Base-by-base conservation (phyloP, 2,113 vertebrate species). In the Sorex araneus region DNA sequence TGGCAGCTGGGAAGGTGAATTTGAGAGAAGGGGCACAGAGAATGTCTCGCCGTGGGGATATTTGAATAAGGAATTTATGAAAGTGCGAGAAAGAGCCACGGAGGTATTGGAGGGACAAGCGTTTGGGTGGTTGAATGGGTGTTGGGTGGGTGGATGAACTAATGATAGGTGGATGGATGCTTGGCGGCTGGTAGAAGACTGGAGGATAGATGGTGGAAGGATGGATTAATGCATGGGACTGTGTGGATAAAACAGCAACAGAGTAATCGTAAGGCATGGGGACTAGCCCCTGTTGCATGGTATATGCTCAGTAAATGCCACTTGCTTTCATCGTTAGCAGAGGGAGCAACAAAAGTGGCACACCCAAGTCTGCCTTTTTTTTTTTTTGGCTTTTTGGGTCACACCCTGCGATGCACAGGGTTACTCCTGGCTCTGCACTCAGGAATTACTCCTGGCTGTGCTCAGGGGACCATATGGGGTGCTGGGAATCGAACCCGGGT, bases 1-100 rank as follows among this genome's bases (percentile, higher is more conserved):
- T 6, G 66, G 12, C 1, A 0, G 25, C 43, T 8, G 4, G 15
- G 2, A 4, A 63, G n/a, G 12, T 60, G 8, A 64, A 28, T 34
- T 75, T 63, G 43, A 83, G 64, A 16, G 28, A 21, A 54, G 18
- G 50, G 13, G 1, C 18, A 13, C 50, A 60, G 15, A 47, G 30
- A 83, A 45, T 34, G 7, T 10, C 73, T 77, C 25, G 1, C 9
- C 23, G 12, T 64, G 60, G 11, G 34, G 28, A 45, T n/a, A 25
- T 67, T 57, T 78, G 60, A 81, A 19, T 28, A 13, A 50, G 12
- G 63, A 47, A 66, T 71, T 63, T 47, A 25, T 15, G 10, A 67
- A 84, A 10, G 23, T 21, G n/a, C 50, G 28, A 23, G 19, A 63
- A 43, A 47, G 19, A 30, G 10, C 25, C 25, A 8, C 0, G 0